These are phyloP conservation scores for Coracopsis vasa DNA, from an alignment of 2,113 vertebrate species.

Conservation along the genomic window DNA sequence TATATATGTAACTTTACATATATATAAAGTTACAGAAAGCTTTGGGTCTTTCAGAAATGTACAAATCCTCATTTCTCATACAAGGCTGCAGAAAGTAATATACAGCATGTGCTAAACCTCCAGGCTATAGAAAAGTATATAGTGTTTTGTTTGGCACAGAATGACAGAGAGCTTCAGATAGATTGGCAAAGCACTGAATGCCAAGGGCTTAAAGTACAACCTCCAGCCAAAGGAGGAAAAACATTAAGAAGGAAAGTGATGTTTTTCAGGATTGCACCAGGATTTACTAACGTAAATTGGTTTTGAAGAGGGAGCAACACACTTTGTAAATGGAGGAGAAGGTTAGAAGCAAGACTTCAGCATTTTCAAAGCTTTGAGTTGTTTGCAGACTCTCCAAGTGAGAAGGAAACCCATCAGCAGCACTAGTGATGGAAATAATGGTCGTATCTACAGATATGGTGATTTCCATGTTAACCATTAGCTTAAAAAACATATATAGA, in stretches of 20 bases:
- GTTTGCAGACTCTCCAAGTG: not conserved
- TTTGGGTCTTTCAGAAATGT: not conserved
- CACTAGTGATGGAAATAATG: not conserved
- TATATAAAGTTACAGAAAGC: not conserved
- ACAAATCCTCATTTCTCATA: not conserved
- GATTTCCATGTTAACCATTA: not conserved
- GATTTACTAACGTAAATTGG: not conserved
- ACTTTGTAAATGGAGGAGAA: not conserved
- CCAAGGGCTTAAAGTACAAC: not conserved
- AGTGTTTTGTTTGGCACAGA: not conserved
- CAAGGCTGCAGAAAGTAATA: not conserved
- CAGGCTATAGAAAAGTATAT: not conserved
- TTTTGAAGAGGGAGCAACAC: not conserved
- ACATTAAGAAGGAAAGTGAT: not conserved
- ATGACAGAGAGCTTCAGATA: not conserved
- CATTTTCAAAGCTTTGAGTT: not conserved
- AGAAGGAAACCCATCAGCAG: not conserved
- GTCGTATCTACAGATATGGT: not conserved
- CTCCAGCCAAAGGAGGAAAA: not conserved
- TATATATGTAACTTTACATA: not conserved
- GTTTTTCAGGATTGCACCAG: not conserved
- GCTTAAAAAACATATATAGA: not conserved
- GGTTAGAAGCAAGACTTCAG: not conserved
- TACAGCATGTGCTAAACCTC: not conserved
- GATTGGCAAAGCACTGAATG: not conserved